These are phyloP conservation scores for Microtus richardsoni DNA, from an alignment of 2,113 vertebrate species.

Conservation along the genomic window DNA sequence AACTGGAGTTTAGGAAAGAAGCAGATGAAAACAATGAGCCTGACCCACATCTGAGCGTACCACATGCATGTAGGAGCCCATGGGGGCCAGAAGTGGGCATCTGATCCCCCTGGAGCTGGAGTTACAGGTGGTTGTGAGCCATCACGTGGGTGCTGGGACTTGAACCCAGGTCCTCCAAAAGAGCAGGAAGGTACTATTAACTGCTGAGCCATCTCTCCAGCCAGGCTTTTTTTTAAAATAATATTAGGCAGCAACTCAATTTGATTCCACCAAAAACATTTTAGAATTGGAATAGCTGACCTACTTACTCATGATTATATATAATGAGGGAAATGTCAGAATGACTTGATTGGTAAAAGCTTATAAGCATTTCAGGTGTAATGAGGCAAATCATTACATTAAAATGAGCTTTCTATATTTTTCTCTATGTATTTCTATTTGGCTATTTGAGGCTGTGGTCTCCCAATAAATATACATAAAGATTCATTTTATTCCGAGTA, in stretches of 20 bases:
- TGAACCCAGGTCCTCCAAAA: neutral
- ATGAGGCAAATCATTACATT: neutral
- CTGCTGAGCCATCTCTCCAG: neutral
- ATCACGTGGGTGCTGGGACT: neutral
- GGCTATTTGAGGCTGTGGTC: neutral
- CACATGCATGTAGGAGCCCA: neutral
- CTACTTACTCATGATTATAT: neutral
- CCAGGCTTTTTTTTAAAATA: neutral
- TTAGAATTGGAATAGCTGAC: conserved; percentile 23
- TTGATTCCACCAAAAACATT: neutral
- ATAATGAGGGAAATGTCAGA: neutral
- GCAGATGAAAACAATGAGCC: neutral
- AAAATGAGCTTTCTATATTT: neutral
- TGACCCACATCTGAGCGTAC: neutral
- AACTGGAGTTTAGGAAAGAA: neutral
- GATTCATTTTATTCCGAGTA: neutral
- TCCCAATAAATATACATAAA: neutral
- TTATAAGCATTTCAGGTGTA: neutral
- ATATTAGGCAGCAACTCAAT: neutral
- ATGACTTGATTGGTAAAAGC: neutral
- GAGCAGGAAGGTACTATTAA: neutral
- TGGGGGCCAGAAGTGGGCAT: neutral
- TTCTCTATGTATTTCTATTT: neutral
- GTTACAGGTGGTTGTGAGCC: neutral
- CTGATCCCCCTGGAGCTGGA: neutral